Conservation (phyloP, 2,888 invertebrate genomes). For the Apoda limacodes region DNA sequence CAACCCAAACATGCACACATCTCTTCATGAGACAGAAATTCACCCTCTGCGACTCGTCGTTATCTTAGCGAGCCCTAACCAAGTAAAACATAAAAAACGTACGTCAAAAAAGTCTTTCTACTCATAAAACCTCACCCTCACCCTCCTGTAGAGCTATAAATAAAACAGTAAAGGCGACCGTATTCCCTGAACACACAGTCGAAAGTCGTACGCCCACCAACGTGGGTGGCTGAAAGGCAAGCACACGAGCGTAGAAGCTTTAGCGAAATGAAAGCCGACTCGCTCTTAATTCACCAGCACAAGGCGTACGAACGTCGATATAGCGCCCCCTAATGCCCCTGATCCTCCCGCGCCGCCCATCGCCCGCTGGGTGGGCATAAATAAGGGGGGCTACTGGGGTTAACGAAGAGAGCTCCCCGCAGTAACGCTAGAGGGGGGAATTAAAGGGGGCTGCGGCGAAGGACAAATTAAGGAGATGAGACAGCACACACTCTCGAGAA, state of each 20-base stretch:
- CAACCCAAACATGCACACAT: too few relatives aligned
- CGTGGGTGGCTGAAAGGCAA: slow-evolving; percentile 54
- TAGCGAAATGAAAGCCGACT: slow-evolving; percentile 69
- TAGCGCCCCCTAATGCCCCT: slow-evolving; percentile 32
- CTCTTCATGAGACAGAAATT: slow-evolving; percentile 42
- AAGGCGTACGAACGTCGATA: slow-evolving; percentile 51
- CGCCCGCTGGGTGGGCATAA: slow-evolving; percentile 44
- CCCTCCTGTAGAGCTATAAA: slow-evolving; percentile 61
- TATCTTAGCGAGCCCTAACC: slow-evolving; percentile 66
- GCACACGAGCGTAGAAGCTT: slow-evolving; percentile 67
- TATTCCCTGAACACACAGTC: slow-evolving; percentile 45
- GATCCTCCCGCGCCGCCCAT: slow-evolving; percentile 31
- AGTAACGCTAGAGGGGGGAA: slow-evolving; percentile 52
- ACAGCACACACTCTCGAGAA: slow-evolving; percentile 66
- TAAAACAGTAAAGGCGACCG: slow-evolving; percentile 48
- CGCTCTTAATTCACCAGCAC: slow-evolving; percentile 68
- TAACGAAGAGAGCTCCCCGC: slow-evolving; percentile 57
- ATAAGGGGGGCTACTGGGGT: slow-evolving; percentile 64
- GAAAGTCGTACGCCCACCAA: slow-evolving; percentile 43
- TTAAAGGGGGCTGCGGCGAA: slow-evolving; percentile 67
- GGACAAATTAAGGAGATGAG: slow-evolving; percentile 71
- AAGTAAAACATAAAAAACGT: slow-evolving; percentile 69
- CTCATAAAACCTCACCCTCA: slow-evolving; percentile 64
- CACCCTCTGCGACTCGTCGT: slow-evolving; percentile 58
- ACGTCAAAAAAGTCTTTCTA: slow-evolving; percentile 68